A percentile compares a stretch with the other conserved stretches of the same genome.
Evolutionary conservation across 64 coral and sea anemone species (phyloP).

Genomic region (Actinia equina): DNA sequence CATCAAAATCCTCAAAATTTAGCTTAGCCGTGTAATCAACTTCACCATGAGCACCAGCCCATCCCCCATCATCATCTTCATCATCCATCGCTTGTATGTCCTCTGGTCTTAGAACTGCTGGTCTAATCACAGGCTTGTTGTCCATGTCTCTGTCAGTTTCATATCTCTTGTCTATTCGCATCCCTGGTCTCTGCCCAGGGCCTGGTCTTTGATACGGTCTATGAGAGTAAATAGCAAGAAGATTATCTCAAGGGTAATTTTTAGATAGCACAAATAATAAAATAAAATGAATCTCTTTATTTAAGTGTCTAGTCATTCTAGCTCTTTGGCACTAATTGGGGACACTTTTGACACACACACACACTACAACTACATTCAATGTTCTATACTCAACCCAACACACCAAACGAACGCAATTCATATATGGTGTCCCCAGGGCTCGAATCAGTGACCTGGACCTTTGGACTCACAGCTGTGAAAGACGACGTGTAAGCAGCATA

Average conservation of each 20-base stretch:
- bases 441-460: too few species aligned
- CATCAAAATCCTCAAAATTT: constrained; percentile 98
- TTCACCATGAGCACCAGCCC: constrained; percentile 96
- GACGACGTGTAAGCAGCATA: too few species aligned
- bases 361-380: too few species aligned
- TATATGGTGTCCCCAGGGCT: too few species aligned
- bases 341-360: too few species aligned
- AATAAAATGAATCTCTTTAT: not conserved
- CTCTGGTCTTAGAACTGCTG: constrained; percentile 73
- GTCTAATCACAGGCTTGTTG: constrained; percentile 50
- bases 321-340: too few species aligned
- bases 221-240: not conserved
- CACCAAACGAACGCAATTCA: too few species aligned
- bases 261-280: not conserved
- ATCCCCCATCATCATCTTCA: constrained; percentile 99
- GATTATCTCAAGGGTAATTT: not conserved
- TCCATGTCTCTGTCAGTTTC: constrained; percentile 49
- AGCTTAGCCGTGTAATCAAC: constrained; percentile 94
- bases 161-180: constrained; percentile 25
- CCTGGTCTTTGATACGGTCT: constrained; percentile 19
- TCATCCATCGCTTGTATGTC: constrained; percentile 96
- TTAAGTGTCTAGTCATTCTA: too few species aligned
- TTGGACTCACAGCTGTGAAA: too few species aligned
- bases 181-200: constrained; percentile 33
- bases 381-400: too few species aligned